Evolutionary conservation across 2,113 vertebrate species (phyloP).

Genomic region (Ranitomeya imitator): DNA sequence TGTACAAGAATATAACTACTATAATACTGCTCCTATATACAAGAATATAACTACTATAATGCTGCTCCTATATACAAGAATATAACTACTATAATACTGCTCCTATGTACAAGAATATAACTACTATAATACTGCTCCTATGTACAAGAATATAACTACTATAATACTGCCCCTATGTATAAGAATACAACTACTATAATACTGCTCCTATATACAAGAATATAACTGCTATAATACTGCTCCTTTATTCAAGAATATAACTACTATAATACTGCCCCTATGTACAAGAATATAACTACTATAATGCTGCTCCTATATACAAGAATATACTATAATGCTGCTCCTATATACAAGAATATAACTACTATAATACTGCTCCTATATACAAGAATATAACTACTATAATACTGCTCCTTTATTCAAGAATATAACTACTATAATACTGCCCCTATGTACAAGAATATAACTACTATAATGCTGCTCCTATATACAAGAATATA

Average conservation of each 20-base stretch:
- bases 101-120: constrained; percentile 9
- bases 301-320: too few species aligned
- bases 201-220: background rate
- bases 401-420: background rate
- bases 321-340: background rate
- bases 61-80: background rate
- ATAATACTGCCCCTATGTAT: background rate
- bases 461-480: background rate
- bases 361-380: background rate
- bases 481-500: background rate
- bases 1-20: background rate
- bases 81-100: background rate
- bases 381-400: constrained; percentile 7
- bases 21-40: background rate
- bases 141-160: background rate
- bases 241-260: too few species aligned
- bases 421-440: background rate
- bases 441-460: constrained; percentile 7
- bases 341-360: background rate
- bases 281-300: too few species aligned
- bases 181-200: background rate
- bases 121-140: background rate
- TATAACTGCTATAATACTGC: background rate
- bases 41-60: constrained; percentile 9
- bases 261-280: too few species aligned